Evolutionary conservation across 2,113 vertebrate genomes (phyloP).

Genomic region (Petroica traversi): DNA sequence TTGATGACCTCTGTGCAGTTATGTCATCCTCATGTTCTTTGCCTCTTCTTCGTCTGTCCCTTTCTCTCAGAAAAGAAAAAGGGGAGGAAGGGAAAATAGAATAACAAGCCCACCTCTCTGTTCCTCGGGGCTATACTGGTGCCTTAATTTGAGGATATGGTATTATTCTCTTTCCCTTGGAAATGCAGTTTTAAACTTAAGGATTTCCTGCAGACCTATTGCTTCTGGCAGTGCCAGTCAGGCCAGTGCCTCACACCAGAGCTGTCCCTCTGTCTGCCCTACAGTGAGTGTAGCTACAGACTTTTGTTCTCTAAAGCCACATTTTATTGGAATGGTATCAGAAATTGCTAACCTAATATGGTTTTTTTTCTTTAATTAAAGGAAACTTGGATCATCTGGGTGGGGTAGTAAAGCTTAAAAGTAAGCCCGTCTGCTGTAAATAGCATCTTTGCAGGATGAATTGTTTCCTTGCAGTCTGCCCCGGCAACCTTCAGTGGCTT

Average conservation of each 20-base stretch:
- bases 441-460: not conserved
- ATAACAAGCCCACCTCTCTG: not conserved
- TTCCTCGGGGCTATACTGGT: not conserved
- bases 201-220: not conserved
- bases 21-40: not conserved
- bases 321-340: not conserved
- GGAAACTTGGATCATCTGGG: not conserved
- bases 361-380: not conserved
- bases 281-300: not conserved
- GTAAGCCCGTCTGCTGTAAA: accelerated
- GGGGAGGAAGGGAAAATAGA: not conserved
- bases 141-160: not conserved
- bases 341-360: not conserved
- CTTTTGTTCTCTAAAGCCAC: not conserved
- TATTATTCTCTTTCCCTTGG: not conserved
- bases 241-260: accelerated
- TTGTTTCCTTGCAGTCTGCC: not conserved
- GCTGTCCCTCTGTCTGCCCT: not conserved
- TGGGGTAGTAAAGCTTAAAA: not conserved
- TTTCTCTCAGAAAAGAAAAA: not conserved
- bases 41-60: not conserved
- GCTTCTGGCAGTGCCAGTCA: not conserved
- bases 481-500: not conserved
- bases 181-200: not conserved
- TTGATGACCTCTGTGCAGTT: not conserved